Evolutionary conservation across 2,797 vertebrate species (phyloP), one percentile per base, ranked within the genome.

Genomic region (Sebastes hubbsi): DNA sequence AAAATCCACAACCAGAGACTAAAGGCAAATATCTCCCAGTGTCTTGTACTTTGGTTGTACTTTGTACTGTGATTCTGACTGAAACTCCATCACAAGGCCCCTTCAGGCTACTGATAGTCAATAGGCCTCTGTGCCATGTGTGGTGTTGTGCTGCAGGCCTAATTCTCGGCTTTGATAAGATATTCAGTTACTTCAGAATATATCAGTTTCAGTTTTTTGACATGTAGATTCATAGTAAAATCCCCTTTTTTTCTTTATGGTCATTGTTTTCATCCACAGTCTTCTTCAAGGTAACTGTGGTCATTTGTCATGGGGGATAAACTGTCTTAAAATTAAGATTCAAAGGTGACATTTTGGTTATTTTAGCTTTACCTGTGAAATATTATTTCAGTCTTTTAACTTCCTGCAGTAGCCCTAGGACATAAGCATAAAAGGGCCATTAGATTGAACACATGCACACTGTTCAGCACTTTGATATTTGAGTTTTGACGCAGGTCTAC

Each of bases 101-200:
- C 85, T 89, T 66, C 69, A 76, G 87, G 89, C 90, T 82, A 61
- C 75, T 69, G 83, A 68, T 84, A 90, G 89, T 90, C 84, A 90
- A 82, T 72, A 86, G 89, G 52, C 67, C 75, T 75, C 46, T 38
- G 80, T 76, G 78, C 68, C 65, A 38, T 77, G 72, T 88, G 86
- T 86, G 85, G 85, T 85, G 87, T 87, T 82, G 46, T 59, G 90
- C 92, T 92, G 42, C 75, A 75, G 91, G 92, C 85, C 81, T 82
- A 80, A 90, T 88, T 80, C 78, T 85, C 1, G 4, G 72, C 91
- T 94, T 92, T 92, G 88, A 90, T 89, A 81, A 81, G 62, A 68
- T 81, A 64, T 92, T 92, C 68, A 75, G 72, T 93, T 89, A 89
- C 85, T 55, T 76, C 77, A 80, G 72, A 86, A 83, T 77, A 66